Base-by-base conservation (phyloP, 37 sponge, comb jelly and placozoan genomes). In the Oopsacas minuta region DNA sequence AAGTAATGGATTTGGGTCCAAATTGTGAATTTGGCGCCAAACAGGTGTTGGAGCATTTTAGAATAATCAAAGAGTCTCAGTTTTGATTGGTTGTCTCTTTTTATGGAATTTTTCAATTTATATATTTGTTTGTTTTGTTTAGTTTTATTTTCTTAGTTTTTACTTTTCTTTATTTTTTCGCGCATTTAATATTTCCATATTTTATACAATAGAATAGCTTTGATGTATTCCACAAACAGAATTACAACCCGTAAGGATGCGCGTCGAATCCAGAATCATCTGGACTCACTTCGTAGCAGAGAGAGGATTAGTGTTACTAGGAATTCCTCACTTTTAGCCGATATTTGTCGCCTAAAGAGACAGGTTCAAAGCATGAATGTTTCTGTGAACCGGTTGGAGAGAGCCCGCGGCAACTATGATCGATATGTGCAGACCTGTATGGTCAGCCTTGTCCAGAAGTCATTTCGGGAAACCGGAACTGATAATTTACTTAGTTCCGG, bases 351-450 rank as follows among this genome's bases (percentile, higher is more conserved):
- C 75, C 75, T 61, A 61, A 61, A 61, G 30, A 10, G 28, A 34
- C 75, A 61, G 75, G 75, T 61, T 25, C 20, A 10, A 61, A 10
- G 28, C 30, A 61, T 12, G 75, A 61, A 61, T 34, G 75, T 61
- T 5, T 61, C 75, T 5, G 20, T 61, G 28, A 61, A 61, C 75
- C 20, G 30, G 30, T n/a, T 61, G 20, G 75, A 61, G 75, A 10
- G 75, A 5, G 75, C 75, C 32, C 75, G 75, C 28, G 75, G 28
- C 30, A 32, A 10, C 75, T 61, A 61, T 12, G 75, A 61, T 34
- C 75, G 75, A 34, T 61, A 61, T 61, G 75, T 61, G 75, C 17
- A 61, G 75, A n/a, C 20, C 75, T 61, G 75, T 12, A 61, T 61
- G 75, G 75, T 61, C 75, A 12, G 32, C 17, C 28, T 25, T 25